Conservation (phyloP, 2,797 vertebrate species). For the Rhinatrema bivittatum region DNA sequence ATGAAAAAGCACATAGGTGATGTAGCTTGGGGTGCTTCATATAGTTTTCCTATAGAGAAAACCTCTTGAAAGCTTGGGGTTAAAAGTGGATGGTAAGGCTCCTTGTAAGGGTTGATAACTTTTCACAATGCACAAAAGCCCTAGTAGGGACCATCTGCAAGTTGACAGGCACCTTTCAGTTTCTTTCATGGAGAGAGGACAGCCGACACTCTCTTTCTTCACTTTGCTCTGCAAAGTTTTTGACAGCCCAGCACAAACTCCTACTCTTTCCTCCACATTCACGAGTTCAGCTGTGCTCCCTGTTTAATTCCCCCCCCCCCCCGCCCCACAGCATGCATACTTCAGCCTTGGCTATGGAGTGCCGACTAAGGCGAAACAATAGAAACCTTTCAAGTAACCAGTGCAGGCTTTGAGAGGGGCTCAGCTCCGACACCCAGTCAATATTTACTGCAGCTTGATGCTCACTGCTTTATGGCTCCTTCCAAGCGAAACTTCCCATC, state of each 20-base stretch:
- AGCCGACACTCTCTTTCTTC: too few species aligned
- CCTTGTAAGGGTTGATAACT: too few species aligned
- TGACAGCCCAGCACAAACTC: conserved; percentile 25
- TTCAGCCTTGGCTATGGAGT: conserved; percentile 59
- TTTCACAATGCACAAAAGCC: too few species aligned
- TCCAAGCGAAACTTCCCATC: conserved; percentile 39
- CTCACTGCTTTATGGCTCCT: conserved; percentile 52
- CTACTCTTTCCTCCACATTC: conserved; percentile 36
- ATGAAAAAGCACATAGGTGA: too few species aligned
- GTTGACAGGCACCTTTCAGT: too few species aligned
- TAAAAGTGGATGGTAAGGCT: too few species aligned
- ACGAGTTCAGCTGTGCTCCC: conserved; percentile 51
- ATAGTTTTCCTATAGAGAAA: too few species aligned
- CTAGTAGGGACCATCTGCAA: too few species aligned
- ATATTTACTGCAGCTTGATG: conserved; percentile 68
- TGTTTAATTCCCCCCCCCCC: conserved; percentile 51
- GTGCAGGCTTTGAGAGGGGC: conserved; percentile 49
- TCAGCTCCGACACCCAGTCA: conserved; percentile 49
- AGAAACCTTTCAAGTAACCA: conserved; percentile 66
- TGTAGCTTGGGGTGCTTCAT: too few species aligned
- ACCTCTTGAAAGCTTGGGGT: too few species aligned
- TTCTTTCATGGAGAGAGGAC: too few species aligned
- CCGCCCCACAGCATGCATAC: conserved; percentile 71
- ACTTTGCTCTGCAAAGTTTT: too few species aligned
- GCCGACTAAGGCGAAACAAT: conserved; percentile 75